Evolutionary conservation across 2,888 invertebrate genomes (phyloP), one percentile per base, ranked within the genome.

Genomic region (Heliconius ethilla): DNA sequence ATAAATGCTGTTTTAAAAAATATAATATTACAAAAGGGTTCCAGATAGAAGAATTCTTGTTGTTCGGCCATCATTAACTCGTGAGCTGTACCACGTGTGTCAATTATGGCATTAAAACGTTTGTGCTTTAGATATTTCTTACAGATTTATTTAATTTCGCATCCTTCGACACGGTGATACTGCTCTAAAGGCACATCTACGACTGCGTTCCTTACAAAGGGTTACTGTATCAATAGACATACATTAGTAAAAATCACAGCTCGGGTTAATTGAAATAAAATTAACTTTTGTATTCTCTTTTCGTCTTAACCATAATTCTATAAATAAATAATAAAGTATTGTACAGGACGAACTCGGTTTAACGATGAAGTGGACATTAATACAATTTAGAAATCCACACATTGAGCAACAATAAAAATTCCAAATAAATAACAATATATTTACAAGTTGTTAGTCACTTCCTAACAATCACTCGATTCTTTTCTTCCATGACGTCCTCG

Each of bases 221-320:
- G 82, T 83, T n/a, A 82, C 82, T 83, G 83, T 81, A 82, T 84
- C 81, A 83, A 89, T 87, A 91, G 88, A 89, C 86, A 89, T 88
- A 92, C 89, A 91, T 92, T 92, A 92, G 91, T 91, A 93, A 93
- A 92, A 94, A 94, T 94, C 94, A 94, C 94, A 94, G 94, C 94
- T 94, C 94, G 92, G 91, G 92, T 92, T 93, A 91, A 90, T 93
- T 92, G 93, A 93, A 91, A 90, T 92, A 91, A 90, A 90, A 90
- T 91, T 87, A 89, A 88, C 84, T 87, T 92, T 93, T 91, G 90
- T 91, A 91, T 91, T 91, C 88, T 86, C 90, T 89, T 87, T 88
- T 91, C 89, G 84, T 85, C 91, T 91, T 93, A 92, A 86, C 86
- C 84, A 89, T 89, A 91, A 89, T 84, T 88, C 89, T 93, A 91